Conservation (phyloP, 2,888 invertebrate genomes). For the Yponomeuta cagnagella region DNA sequence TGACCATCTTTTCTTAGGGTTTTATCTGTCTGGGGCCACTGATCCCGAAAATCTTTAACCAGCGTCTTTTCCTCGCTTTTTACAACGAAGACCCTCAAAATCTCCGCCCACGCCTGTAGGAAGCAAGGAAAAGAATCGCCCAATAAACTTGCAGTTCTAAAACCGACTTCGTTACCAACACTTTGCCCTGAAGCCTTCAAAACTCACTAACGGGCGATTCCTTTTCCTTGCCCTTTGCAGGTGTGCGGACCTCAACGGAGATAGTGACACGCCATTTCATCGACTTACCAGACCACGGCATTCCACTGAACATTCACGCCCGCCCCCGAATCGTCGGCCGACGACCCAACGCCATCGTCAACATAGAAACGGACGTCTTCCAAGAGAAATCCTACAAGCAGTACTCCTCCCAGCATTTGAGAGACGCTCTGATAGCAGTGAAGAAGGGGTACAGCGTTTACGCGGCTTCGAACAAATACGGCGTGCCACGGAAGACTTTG, state of each 20-base stretch:
- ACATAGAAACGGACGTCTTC: constrained; percentile 67
- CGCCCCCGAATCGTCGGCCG: constrained; percentile 61
- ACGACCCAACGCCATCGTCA: constrained; percentile 61
- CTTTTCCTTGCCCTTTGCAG: constrained; percentile 71
- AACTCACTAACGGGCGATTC: constrained; percentile 46
- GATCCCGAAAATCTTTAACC: neutral
- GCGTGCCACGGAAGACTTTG: constrained; percentile 72
- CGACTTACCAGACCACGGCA: constrained; percentile 59
- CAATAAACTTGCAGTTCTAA: constrained; percentile 22
- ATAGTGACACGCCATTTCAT: constrained; percentile 69
- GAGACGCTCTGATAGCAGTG: constrained; percentile 68
- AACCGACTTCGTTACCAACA: neutral
- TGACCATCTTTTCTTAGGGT: no score
- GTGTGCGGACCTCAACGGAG: constrained; percentile 64
- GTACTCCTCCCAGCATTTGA: constrained; percentile 66
- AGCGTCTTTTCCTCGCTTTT: constrained; percentile 72
- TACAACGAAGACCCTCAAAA: constrained; percentile 28
- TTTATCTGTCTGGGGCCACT: no score
- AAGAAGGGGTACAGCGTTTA: constrained; percentile 73
- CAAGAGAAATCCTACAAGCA: constrained; percentile 72
- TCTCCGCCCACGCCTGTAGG: constrained; percentile 46
- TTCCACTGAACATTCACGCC: constrained; percentile 63
- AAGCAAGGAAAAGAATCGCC: constrained; percentile 73
- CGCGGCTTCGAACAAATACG: constrained; percentile 73
- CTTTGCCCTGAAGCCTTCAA: neutral